Evolutionary conservation across 2,797 vertebrate genomes (phyloP).

Genomic region (Hydrolagus colliei): DNA sequence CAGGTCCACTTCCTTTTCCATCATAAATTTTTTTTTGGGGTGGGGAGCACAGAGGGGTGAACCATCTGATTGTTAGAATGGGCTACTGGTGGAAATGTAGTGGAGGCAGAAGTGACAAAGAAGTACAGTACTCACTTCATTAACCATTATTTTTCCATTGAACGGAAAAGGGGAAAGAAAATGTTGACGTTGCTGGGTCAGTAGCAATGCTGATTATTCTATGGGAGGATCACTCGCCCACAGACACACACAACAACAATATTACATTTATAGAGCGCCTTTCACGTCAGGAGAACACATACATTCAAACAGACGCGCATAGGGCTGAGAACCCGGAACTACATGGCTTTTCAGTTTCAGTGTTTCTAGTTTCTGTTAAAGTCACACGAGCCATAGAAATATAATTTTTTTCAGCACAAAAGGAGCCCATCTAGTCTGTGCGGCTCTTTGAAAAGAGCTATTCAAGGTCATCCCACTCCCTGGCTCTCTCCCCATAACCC

Average conservation of each 20-base stretch:
- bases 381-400: neutral
- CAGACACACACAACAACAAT: too few relatives aligned
- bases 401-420: neutral
- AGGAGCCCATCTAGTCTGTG: too few relatives aligned
- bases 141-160: neutral
- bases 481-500: too few relatives aligned
- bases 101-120: neutral
- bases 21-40: too few relatives aligned
- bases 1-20: too few relatives aligned
- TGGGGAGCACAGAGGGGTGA: too few relatives aligned
- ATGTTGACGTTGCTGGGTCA: neutral
- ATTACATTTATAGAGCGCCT: too few relatives aligned
- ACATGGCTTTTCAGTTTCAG: conserved; percentile 20
- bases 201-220: neutral
- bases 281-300: too few relatives aligned
- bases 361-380: conserved; percentile 5
- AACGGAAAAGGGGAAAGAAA: conserved; percentile 9
- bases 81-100: neutral
- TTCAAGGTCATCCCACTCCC: too few relatives aligned
- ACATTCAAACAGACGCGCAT: neutral
- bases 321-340: neutral
- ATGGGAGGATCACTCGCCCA: neutral
- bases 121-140: too few relatives aligned
- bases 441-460: too few relatives aligned
- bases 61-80: too few relatives aligned